These are phyloP conservation scores for Axinella damicornis DNA, from an alignment of 37 sponge, comb jelly and placozoan species.

Conservation along the genomic window DNA sequence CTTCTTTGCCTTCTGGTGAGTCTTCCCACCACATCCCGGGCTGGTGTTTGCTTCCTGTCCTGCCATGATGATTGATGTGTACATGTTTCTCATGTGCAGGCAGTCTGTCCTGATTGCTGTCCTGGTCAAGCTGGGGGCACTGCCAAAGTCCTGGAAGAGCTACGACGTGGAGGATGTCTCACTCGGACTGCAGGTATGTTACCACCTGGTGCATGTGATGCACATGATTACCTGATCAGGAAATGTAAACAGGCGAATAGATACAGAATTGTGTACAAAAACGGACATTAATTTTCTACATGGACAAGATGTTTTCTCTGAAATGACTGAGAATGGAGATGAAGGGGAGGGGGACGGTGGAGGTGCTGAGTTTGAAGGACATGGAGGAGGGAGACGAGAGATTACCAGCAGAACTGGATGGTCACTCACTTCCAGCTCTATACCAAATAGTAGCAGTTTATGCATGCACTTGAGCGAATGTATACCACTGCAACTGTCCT, in stretches of 20 bases:
- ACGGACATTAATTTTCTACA: not conserved
- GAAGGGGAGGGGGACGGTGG: slow-evolving; percentile 83
- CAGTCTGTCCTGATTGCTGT: slow-evolving; percentile 68
- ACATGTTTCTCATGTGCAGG: slow-evolving; percentile 25
- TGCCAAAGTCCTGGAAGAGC: slow-evolving; percentile 52
- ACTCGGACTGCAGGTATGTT: slow-evolving; percentile 33
- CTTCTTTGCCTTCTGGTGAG: slow-evolving; percentile 94
- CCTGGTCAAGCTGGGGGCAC: slow-evolving; percentile 43
- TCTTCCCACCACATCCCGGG: not conserved
- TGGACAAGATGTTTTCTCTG: not conserved
- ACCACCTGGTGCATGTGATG: not conserved
- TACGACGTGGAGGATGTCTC: slow-evolving; percentile 71
- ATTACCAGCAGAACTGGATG: too few species aligned
- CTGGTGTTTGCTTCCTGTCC: not conserved
- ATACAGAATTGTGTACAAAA: not conserved
- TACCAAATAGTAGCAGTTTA: too few species aligned
- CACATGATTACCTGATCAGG: not conserved
- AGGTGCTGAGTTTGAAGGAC: slow-evolving; percentile 89
- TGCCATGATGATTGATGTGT: too few species aligned
- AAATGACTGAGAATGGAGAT: slow-evolving; percentile 82
- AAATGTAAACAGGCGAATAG: not conserved
- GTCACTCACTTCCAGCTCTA: too few species aligned
- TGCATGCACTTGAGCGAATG: too few species aligned
- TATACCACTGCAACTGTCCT: too few species aligned
- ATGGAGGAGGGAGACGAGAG: slow-evolving; percentile 89